phyloP scores from a whole-genome alignment of 2,888 invertebrate species.

The Netelia fuscicornis region DNA sequence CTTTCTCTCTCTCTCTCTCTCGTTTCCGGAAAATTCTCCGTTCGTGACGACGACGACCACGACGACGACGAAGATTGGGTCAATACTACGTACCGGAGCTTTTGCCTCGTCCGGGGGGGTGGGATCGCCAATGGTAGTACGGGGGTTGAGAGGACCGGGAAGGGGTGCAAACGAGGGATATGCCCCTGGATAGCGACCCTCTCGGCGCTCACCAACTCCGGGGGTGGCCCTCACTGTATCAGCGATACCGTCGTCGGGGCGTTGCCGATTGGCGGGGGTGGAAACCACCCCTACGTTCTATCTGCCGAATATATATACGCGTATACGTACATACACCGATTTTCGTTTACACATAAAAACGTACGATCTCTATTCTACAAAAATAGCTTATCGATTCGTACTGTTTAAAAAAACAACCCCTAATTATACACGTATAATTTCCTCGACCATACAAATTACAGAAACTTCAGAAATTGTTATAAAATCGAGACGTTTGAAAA shows the following conservation, averaged over 20 bases:
- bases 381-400: neutral
- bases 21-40: conserved; percentile 19
- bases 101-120: conserved; percentile 13
- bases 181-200: conserved; percentile 43
- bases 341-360: neutral
- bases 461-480: neutral
- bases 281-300: conserved; percentile 43
- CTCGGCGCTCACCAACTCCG: conserved; percentile 59
- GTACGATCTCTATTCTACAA: neutral
- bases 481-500: neutral
- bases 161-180: conserved; percentile 35
- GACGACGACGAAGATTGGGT: conserved; percentile 65
- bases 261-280: conserved; percentile 63
- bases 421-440: conserved; percentile 2
- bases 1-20: neutral
- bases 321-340: neutral
- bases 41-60: conserved; percentile 59
- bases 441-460: neutral
- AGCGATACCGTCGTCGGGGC: conserved; percentile 63
- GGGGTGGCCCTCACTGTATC: conserved; percentile 53
- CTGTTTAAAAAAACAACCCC: neutral
- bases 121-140: conserved; percentile 25
- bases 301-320: conserved; percentile 16
- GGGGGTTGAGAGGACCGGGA: conserved; percentile 34
- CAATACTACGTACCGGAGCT: conserved; percentile 53